Base-by-base conservation (phyloP, 2,113 vertebrate species). In the Bettongia penicillata region DNA sequence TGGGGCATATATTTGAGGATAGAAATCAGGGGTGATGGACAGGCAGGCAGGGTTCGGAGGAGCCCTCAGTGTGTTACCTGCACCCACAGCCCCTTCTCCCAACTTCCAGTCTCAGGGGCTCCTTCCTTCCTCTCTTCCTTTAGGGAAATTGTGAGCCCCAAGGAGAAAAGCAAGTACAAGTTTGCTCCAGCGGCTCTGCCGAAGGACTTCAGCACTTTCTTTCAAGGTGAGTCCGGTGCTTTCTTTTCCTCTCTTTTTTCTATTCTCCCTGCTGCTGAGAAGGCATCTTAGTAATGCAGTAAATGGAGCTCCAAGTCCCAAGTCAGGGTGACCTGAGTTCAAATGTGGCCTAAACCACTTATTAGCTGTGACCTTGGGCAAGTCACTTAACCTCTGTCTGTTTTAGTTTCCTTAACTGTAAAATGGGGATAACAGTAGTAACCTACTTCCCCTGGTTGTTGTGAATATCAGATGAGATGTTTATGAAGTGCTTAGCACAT, bases 91-190 rank as follows among this genome's bases (percentile, higher is more conserved):
- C 16, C 57, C 24, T 77, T 77, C 14, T 77, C 37, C n/a, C 68
- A 84, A 43, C 37, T 43, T 6, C 19, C n/a, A 84, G 19, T 7
- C 37, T 84, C 68, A 84, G 26, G 52, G 26, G 43, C 10, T 53
- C 25, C n/a, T 53, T 5, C 8, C 14, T 19, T 19, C 25, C 26
- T 0, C 4, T 5, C 19, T 28, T 92, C 0, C 2, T 91, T 4
- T 97, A 99, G 99, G 98, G 99, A 99, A 98, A 98, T 99, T 97
- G 97, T 99, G 98, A 99, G 99, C 93, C 93, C 98, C 48, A 96
- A 99, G 98, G 99, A 99, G 98, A 99, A 99, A 98, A 99, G 99
- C 98, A 99, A 99, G 96, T 99, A 99, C 98, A 99, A 99, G 98
- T 99, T 99, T 93, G 92, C 98, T n/a, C 99, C 99, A 0, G 98